Percentiles rank a stretch among this genome's conserved stretches.
Evolutionary conservation across 2,888 invertebrate species (phyloP).

Genomic region (Neocrepidodera transversa): DNA sequence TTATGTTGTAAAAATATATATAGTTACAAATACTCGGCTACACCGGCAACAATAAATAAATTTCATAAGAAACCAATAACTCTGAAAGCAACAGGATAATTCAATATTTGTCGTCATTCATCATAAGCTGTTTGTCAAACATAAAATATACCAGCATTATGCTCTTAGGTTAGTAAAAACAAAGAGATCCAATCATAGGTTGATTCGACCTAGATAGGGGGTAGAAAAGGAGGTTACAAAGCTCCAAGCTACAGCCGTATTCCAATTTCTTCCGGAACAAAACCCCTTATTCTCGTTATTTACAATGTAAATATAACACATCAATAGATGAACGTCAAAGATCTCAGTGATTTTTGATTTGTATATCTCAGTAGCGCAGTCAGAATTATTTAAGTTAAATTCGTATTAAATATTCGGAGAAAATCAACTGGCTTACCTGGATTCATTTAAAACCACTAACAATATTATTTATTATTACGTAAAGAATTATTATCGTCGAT

Average conservation of each 20-base stretch:
- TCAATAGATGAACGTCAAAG: constrained; percentile 19
- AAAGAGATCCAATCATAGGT: constrained; percentile 23
- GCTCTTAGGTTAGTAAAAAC: constrained; percentile 16
- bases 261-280: constrained; percentile 22
- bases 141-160: constrained; percentile 21
- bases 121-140: constrained; percentile 21
- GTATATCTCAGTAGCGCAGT: background rate
- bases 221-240: background rate
- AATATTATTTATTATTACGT: no score
- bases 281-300: constrained; percentile 16
- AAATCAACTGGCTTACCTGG: no score
- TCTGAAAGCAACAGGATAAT: constrained; percentile 21
- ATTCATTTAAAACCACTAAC: no score
- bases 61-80: constrained; percentile 13
- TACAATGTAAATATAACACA: constrained; percentile 23
- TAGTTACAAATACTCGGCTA: no score
- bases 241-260: constrained; percentile 6
- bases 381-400: no score
- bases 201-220: background rate
- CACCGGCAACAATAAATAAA: no score
- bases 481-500: no score
- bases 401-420: no score
- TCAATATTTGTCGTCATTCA: constrained; percentile 26
- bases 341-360: background rate
- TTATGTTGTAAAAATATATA: no score